phyloP scores from a whole-genome alignment of 2,888 invertebrate species.

The Eremobia ochroleuca region DNA sequence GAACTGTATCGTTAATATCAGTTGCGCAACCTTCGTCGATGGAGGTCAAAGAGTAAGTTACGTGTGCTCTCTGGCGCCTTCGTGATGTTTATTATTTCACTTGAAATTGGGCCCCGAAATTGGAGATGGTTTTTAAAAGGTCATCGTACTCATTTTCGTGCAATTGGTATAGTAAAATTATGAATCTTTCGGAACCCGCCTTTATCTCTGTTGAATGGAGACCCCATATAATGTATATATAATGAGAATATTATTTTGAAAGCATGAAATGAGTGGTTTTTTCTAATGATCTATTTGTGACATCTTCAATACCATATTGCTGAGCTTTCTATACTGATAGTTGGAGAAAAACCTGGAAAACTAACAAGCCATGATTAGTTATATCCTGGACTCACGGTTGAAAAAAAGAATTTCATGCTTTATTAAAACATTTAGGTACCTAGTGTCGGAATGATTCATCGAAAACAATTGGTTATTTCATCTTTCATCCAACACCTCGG shows the following conservation, averaged over 20 bases:
- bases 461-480: background rate
- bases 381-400: background rate
- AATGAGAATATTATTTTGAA: background rate
- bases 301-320: background rate
- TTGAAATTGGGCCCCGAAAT: slow-evolving; percentile 44
- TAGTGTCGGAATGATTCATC: no score
- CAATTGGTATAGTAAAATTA: background rate
- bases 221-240: no score
- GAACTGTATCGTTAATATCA: slow-evolving; percentile 72
- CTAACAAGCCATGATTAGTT: background rate
- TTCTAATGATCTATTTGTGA: background rate
- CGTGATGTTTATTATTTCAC: slow-evolving; percentile 59
- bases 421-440: no score
- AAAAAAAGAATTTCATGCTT: background rate
- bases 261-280: background rate
- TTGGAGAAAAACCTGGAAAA: background rate
- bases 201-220: background rate
- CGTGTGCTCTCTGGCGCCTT: slow-evolving; percentile 70
- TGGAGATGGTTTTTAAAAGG: background rate
- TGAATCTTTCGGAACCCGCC: background rate
- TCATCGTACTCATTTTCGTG: background rate
- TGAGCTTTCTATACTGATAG: background rate
- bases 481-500: background rate
- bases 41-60: slow-evolving; percentile 82
- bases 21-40: slow-evolving; percentile 75